These are phyloP conservation scores for Coturnix japonica DNA, from an alignment of 2,113 vertebrate species.

Conservation along the genomic window DNA sequence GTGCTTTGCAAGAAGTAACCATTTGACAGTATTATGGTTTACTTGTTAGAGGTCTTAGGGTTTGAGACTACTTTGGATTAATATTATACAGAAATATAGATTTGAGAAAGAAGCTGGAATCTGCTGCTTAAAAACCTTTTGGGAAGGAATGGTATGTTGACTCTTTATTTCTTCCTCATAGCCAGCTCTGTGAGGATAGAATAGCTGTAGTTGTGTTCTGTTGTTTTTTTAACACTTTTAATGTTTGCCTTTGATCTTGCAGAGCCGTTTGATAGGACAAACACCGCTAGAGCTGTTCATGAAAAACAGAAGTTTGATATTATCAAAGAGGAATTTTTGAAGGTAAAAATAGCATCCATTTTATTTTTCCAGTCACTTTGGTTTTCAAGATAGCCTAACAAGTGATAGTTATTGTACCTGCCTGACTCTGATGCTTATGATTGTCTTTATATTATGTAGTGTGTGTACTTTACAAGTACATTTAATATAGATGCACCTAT, in stretches of 20 bases:
- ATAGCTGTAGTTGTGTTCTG: background rate
- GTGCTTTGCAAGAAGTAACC: background rate
- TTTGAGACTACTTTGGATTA: background rate
- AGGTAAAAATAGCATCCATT: conserved; percentile 78
- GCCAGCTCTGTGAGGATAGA: background rate
- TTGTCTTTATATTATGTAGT: background rate
- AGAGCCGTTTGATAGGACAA: conserved; percentile 96
- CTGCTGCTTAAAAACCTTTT: background rate
- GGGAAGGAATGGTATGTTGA: background rate
- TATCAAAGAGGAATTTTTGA: conserved; percentile 85
- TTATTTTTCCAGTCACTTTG: background rate
- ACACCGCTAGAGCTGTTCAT: conserved; percentile 95
- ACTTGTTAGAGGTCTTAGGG: fast-evolving
- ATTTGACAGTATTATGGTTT: background rate
- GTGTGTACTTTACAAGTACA: background rate
- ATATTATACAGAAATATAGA: background rate
- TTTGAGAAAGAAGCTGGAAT: background rate
- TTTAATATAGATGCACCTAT: background rate
- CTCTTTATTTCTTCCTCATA: background rate
- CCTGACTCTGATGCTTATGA: background rate
- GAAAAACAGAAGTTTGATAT: conserved; percentile 90
- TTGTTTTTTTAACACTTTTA: background rate
- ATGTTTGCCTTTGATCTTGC: conserved; percentile 46
- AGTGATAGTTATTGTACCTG: background rate
- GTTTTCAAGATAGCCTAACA: background rate